Percentiles rank a stretch among this genome's conserved stretches.
Conservation (phyloP, 2,113 vertebrate species). For the Baryphthengus martii region DNA sequence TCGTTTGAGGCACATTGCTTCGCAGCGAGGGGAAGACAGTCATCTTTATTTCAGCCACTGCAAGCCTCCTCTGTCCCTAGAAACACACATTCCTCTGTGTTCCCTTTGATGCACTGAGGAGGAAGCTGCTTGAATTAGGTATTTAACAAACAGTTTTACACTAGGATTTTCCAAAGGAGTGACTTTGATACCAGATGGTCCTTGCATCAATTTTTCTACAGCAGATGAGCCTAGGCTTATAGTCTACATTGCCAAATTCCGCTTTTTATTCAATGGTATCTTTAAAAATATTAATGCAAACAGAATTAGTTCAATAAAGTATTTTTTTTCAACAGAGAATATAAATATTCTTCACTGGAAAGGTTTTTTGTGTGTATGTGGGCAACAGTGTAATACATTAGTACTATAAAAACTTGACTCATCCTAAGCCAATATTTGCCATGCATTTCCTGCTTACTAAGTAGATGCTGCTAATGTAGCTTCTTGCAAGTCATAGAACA, state of each 20-base stretch:
- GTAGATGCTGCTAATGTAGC: not conserved
- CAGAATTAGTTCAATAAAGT: not conserved
- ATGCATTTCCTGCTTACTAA: not conserved
- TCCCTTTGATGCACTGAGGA: not conserved
- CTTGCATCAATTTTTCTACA: not conserved
- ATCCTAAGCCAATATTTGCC: not conserved
- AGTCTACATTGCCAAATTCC: not conserved
- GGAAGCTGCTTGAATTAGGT: not conserved
- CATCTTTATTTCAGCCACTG: not conserved
- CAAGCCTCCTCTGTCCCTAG: not conserved
- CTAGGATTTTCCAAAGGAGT: not conserved
- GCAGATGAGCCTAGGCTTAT: not conserved
- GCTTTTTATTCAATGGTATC: not conserved
- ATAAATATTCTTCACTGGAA: not conserved
- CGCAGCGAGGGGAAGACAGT: not conserved
- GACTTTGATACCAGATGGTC: fast-evolving
- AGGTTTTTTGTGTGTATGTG: not conserved
- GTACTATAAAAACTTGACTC: not conserved
- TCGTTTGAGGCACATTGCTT: not conserved
- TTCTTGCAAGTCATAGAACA: not conserved
- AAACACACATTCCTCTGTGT: not conserved
- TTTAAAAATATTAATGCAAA: not conserved
- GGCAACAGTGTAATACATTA: not conserved
- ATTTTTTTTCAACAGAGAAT: not conserved
- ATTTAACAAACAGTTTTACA: not conserved